phyloP scores from a whole-genome alignment of 1,140 invertebrate species.

The Solenopsis invicta region DNA sequence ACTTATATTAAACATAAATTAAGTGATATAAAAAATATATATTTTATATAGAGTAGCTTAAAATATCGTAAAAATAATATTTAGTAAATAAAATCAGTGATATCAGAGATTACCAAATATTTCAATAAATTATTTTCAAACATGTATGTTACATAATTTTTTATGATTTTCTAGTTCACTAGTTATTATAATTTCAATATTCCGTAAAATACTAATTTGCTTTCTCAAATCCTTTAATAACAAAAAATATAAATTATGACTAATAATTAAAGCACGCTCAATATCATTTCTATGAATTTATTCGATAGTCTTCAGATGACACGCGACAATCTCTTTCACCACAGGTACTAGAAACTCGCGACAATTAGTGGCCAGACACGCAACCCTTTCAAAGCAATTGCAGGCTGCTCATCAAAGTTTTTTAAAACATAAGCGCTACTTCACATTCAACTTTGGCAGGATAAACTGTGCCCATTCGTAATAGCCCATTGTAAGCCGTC shows the following conservation, averaged over 20 bases:
- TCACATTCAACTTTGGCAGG: not conserved
- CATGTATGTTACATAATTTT: not conserved
- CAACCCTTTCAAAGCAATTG: not conserved
- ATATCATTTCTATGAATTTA: not conserved
- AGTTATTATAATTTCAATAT: not conserved
- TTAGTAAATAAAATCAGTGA: not conserved
- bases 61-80: not conserved
- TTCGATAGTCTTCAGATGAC: not conserved
- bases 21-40: not conserved
- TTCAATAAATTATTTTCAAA: slow-evolving; percentile 10
- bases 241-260: not conserved
- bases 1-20: not conserved
- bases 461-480: not conserved
- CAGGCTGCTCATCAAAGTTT: slow-evolving; percentile 23
- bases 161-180: not conserved
- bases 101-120: not conserved
- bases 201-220: not conserved
- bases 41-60: slow-evolving; percentile 19
- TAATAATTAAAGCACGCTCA: not conserved
- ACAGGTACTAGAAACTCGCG: slow-evolving; percentile 7
- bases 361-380: not conserved
- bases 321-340: not conserved
- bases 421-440: not conserved
- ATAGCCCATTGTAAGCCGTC: not conserved
- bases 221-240: not conserved